Base-by-base conservation (phyloP, 2,888 invertebrate genomes). In the Operophtera brumata region DNA sequence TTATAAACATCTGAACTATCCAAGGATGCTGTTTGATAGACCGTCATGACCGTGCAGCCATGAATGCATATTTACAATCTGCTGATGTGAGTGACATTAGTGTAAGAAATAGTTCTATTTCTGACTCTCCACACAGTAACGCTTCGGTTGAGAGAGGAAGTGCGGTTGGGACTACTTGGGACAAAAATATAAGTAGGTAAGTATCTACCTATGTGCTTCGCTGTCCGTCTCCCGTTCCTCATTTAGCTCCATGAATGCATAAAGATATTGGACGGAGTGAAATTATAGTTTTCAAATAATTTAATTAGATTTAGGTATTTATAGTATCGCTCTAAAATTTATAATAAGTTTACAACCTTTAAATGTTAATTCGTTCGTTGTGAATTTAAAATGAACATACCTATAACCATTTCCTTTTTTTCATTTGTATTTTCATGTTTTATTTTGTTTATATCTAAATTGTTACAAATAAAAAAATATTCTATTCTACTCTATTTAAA, bases 141-240 rank as follows among this genome's bases (percentile, higher is more conserved):
- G 43, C 51, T 40, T 13, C 45, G 45, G 26, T 25, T 57, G 61
- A 56, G 64, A 73, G 73, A 74, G 75, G 75, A 73, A 67, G 66
- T 66, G 56, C 54, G 50, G 65, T 59, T 58, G 62, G 52, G 68
- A 76, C 71, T 55, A 65, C 64, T 59, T 58, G 62, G 52, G 68
- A 76, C 71, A 56, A 65, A 73, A 73, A 75, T 74, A 76, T 69
- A 67, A 70, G 75, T 20, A 20, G 20, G 20, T 20, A 20, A 4
- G 20, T 20, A 20, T 20, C 20, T 20, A 20, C 20, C 20, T 72
- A 71, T 73, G 70, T 64, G 64, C 69, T 61, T 55, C 61, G 57
- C 57, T 57, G 62, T 58, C 56, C 60, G 61, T 59, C 62, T 30
- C 12, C 13, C 34, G 56, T 40, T 41, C 60, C 59, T 56, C 62